Percentiles rank a stretch among this genome's conserved stretches.
phyloP scores from a whole-genome alignment of 2,797 vertebrate genomes.

The Luscinia luscinia region DNA sequence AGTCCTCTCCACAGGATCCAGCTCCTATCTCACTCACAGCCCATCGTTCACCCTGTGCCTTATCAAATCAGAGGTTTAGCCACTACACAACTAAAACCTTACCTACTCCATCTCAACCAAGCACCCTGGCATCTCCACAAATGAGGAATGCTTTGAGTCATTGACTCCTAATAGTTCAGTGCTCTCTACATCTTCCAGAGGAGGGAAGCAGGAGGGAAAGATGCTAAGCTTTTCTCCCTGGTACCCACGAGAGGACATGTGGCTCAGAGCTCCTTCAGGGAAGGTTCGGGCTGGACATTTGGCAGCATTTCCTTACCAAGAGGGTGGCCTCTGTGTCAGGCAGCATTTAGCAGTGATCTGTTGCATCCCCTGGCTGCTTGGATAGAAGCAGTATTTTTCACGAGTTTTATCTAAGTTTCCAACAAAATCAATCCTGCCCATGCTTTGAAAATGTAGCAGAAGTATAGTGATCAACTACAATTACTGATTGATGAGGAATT shows the following conservation, averaged over 20 bases:
- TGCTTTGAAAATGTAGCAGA: neutral
- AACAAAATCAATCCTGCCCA: neutral
- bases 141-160: neutral
- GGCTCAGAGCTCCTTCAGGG: neutral
- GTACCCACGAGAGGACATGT: neutral
- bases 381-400: neutral
- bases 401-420: neutral
- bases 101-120: neutral
- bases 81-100: neutral
- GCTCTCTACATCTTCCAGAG: neutral
- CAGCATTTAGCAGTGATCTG: neutral
- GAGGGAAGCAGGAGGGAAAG: neutral
- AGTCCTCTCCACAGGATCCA: neutral
- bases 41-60: neutral
- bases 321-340: rapidly evolving
- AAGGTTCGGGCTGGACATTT: neutral
- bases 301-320: neutral
- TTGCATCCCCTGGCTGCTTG: neutral
- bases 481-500: neutral
- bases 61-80: neutral
- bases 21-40: neutral
- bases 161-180: neutral
- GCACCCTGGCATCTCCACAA: neutral
- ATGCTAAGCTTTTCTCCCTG: neutral
- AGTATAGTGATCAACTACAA: neutral